Evolutionary conservation across 2,797 vertebrate species (phyloP), one percentile per base, ranked within the genome.

Genomic region (Rhinophrynus dorsalis): DNA sequence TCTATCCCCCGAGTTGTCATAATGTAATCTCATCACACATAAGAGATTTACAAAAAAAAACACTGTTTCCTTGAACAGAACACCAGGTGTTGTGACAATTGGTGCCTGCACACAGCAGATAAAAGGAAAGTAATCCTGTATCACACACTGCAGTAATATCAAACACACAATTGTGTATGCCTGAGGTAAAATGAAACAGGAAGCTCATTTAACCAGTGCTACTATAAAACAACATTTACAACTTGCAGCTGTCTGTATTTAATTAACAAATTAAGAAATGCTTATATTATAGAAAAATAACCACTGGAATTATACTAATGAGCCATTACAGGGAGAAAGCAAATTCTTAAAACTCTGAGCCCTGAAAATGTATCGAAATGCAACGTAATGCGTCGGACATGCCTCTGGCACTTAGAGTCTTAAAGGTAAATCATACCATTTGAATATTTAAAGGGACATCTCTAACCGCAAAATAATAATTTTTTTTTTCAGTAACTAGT

Each of bases 81-180:
- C 38, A 45, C 48, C 48, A 45, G 58, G 67, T 62, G 58, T 70
- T 55, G 48, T 55, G 57, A 62, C 67, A 62, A 55, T 27, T 13
- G 5, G 9, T 63, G 42, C 48, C 59, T 63, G 59, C 42, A 40
- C 17, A 27, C 8, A 27, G 11, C 24, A 55, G 57, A 69, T 69
- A 69, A 69, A 69, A 33, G 47, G 21, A 55, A 17, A 13, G 26
- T 55, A 42, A 69, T 61, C 48, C 30, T 40, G 26, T 27, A 5
- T 9, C 24, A 42, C 30, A 55, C 10, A 35, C 17, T 45, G 20
- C 18, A 45, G 40, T 44, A 3, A 7, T 35, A 12, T 7, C 42
- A 18, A 45, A 45, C 42, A 45, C 17, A 45, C 15, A n/a, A 45
- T 20, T 57, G 37, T 48, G 17, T 38, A 63, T 56, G 23, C 32